A percentile compares a stretch with the other conserved stretches of the same genome.
These are phyloP conservation scores for Leptinotarsa defecta DNA, from an alignment of 1,140 invertebrate species.

Conservation along the genomic window DNA sequence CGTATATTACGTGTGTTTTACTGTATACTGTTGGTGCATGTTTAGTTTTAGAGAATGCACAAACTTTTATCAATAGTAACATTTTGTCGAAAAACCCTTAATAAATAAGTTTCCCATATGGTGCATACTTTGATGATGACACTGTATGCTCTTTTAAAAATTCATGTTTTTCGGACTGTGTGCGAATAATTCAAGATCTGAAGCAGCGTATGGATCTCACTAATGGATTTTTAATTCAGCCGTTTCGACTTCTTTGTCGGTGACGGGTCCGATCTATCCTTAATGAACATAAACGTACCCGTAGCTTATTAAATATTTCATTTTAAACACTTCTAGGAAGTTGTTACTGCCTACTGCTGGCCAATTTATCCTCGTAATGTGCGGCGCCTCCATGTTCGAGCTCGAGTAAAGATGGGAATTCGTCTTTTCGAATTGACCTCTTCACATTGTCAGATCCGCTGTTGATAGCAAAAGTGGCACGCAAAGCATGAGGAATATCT, in stretches of 20 bases:
- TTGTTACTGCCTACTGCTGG: background rate
- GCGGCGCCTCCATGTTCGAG: background rate
- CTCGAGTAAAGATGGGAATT: too few species aligned
- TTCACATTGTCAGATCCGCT: too few species aligned
- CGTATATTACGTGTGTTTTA: too few species aligned
- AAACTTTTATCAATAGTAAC: too few species aligned
- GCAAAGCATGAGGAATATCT: too few species aligned
- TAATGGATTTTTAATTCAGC: background rate
- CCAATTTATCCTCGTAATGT: background rate
- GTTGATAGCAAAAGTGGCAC: too few species aligned
- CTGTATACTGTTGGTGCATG: too few species aligned
- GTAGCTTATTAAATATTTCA: conserved; percentile 19
- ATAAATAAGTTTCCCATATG: background rate
- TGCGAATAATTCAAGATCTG: background rate
- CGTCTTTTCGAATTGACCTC: too few species aligned
- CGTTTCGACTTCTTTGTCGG: conserved; percentile 9
- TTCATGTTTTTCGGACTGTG: background rate
- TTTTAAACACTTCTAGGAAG: conserved; percentile 1
- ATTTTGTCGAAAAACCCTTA: background rate
- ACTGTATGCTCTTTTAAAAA: too few species aligned
- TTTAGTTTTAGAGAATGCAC: too few species aligned
- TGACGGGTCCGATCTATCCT: background rate
- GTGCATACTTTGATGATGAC: too few species aligned
- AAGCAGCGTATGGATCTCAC: background rate
- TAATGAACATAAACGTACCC: conserved; percentile 15